A percentile compares a stretch with the other conserved stretches of the same genome.
Evolutionary conservation across 2,797 vertebrate species (phyloP).

Genomic region (Tinamus major): DNA sequence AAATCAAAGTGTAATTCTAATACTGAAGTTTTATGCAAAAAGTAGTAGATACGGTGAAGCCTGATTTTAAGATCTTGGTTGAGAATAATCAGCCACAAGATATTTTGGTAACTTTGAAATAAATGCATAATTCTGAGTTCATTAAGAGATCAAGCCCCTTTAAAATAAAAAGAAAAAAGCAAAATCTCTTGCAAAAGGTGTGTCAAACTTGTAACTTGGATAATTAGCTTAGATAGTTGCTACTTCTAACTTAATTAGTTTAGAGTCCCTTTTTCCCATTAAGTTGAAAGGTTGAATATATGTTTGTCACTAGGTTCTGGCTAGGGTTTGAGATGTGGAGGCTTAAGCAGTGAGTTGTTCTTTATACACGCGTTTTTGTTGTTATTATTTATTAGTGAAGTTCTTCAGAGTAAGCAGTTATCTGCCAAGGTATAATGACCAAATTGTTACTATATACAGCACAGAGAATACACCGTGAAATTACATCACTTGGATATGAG

Average conservation of each 20-base stretch:
- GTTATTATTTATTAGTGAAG: background rate
- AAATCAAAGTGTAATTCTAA: background rate
- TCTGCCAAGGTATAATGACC: background rate
- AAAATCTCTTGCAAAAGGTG: background rate
- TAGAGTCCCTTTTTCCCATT: background rate
- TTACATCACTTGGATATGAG: too few species aligned
- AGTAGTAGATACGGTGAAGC: background rate
- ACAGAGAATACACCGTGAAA: too few species aligned
- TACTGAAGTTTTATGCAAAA: background rate
- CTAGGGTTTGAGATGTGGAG: background rate
- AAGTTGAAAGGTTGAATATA: background rate
- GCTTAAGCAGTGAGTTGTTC: background rate
- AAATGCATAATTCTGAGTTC: background rate
- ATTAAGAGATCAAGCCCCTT: fast-evolving
- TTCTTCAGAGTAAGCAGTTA: background rate
- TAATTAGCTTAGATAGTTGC: background rate
- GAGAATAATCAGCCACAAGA: background rate
- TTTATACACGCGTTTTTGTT: background rate
- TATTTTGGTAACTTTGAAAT: background rate
- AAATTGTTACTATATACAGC: too few species aligned
- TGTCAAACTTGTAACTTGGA: background rate
- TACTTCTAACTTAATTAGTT: background rate
- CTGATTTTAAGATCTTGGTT: background rate
- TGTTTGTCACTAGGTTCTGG: background rate
- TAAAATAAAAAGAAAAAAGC: background rate